phyloP scores from a whole-genome alignment of 2,113 vertebrate species.

The Colius striatus region DNA sequence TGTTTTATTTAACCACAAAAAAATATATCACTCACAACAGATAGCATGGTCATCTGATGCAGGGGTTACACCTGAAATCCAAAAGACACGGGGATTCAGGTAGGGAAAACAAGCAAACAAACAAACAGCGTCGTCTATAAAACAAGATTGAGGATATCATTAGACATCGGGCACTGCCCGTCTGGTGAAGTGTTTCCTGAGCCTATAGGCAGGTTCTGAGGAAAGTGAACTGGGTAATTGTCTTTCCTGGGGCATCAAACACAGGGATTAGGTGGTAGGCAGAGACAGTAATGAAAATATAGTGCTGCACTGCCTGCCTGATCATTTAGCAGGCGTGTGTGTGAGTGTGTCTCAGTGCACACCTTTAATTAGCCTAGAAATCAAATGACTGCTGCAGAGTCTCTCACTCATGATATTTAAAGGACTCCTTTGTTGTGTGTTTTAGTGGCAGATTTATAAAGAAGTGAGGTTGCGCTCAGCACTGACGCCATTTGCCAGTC shows the following conservation, averaged over 20 bases:
- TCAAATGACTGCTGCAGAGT: not conserved
- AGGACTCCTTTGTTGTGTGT: not conserved
- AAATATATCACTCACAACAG: not conserved
- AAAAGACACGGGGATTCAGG: not conserved
- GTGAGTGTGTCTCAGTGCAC: not conserved
- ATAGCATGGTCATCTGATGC: not conserved
- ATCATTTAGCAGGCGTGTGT: not conserved
- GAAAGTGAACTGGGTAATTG: conserved; percentile 55
- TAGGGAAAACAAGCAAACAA: not conserved
- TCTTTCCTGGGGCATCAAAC: conserved; percentile 54
- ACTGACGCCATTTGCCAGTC: not conserved
- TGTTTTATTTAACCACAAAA: not conserved
- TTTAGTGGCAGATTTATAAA: not conserved
- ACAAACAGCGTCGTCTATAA: not conserved
- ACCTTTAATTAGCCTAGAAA: not conserved
- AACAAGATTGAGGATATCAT: conserved; percentile 41
- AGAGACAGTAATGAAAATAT: not conserved
- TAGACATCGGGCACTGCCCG: not conserved
- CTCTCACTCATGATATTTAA: not conserved
- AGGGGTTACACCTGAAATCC: not conserved
- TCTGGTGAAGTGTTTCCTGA: conserved; percentile 17
- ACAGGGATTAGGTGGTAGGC: not conserved
- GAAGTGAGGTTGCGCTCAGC: fast-evolving
- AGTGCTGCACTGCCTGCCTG: fast-evolving
- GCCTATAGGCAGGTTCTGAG: not conserved